Conservation (phyloP, 1,140 invertebrate species). For the Parapsyche elsis region DNA sequence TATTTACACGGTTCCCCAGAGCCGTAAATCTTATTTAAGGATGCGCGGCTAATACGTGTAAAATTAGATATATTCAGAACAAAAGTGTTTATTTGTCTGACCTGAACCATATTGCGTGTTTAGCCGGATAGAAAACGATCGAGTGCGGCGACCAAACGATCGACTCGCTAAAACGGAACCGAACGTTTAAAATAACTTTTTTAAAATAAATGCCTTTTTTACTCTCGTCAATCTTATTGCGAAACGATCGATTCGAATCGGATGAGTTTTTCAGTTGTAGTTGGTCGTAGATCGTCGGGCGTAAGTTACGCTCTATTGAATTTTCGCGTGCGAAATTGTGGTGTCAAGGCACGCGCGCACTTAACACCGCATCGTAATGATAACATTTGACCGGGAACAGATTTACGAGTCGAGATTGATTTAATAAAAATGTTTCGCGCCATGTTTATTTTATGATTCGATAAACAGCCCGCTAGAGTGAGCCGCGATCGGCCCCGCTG, state of each 20-base stretch:
- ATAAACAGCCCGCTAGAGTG: constrained; percentile 27
- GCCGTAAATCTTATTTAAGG: constrained; percentile 50
- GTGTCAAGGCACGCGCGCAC: neutral
- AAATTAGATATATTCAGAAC: constrained; percentile 54
- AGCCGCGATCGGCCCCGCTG: constrained; percentile 18
- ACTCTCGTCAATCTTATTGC: too few species aligned
- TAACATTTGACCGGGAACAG: constrained; percentile 39
- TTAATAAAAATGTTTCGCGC: constrained; percentile 41
- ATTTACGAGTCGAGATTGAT: constrained; percentile 39
- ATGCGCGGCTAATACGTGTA: constrained; percentile 50
- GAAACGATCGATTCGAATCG: too few species aligned
- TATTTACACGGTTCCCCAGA: constrained; percentile 47
- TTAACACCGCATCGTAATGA: constrained; percentile 37
- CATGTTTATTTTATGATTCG: constrained; percentile 36
- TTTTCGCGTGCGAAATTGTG: too few species aligned
- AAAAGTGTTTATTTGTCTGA: constrained; percentile 54
- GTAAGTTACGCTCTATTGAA: too few species aligned
- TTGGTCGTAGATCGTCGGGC: too few species aligned
- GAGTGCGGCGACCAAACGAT: constrained; percentile 19
- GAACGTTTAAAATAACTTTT: too few species aligned
- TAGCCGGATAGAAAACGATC: constrained; percentile 21
- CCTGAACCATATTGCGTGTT: constrained; percentile 51
- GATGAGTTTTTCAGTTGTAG: too few species aligned
- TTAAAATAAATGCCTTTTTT: too few species aligned
- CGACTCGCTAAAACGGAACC: neutral